A percentile compares a stretch with the other conserved stretches of the same genome.
phyloP scores from a whole-genome alignment of 2,888 invertebrate genomes.

The Agrypnus murinus region DNA sequence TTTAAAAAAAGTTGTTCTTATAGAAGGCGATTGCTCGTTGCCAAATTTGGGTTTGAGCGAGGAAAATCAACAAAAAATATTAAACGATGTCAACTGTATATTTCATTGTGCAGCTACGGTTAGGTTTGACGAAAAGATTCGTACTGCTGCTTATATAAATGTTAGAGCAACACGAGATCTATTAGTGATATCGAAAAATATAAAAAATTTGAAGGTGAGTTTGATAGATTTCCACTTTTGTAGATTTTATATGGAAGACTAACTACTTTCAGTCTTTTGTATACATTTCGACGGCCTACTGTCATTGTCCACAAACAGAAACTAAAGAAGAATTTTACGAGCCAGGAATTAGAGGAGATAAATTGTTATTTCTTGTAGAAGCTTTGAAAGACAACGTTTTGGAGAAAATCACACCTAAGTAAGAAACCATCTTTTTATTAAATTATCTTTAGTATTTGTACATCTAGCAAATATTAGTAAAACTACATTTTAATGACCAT shows the following conservation, averaged over 20 bases:
- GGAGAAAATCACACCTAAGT: conserved; percentile 64
- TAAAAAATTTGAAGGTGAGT: conserved; percentile 77
- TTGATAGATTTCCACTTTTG: too few relatives aligned
- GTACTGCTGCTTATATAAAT: conserved; percentile 81
- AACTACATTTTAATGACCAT: too few relatives aligned
- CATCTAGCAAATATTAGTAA: too few relatives aligned
- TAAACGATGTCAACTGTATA: conserved; percentile 76
- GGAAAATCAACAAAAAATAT: conserved; percentile 71
- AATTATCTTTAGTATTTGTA: too few relatives aligned
- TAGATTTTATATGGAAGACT: not conserved
- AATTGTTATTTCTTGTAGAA: conserved; percentile 65
- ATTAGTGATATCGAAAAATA: conserved; percentile 77
- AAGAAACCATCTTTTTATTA: too few relatives aligned
- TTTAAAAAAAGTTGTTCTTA: conserved; percentile 71
- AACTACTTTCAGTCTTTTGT: conserved; percentile 53
- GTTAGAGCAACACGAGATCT: conserved; percentile 79
- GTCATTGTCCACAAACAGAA: conserved; percentile 57
- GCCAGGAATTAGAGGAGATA: conserved; percentile 70
- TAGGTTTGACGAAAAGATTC: conserved; percentile 82
- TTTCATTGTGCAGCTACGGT: conserved; percentile 87
- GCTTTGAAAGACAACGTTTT: conserved; percentile 67
- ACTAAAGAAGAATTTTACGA: conserved; percentile 71
- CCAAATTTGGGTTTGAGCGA: conserved; percentile 73
- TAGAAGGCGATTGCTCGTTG: conserved; percentile 74
- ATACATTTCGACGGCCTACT: conserved; percentile 62